phyloP scores from a whole-genome alignment of 37 sponge, comb jelly and placozoan species.

The Theonella swinhoei region DNA sequence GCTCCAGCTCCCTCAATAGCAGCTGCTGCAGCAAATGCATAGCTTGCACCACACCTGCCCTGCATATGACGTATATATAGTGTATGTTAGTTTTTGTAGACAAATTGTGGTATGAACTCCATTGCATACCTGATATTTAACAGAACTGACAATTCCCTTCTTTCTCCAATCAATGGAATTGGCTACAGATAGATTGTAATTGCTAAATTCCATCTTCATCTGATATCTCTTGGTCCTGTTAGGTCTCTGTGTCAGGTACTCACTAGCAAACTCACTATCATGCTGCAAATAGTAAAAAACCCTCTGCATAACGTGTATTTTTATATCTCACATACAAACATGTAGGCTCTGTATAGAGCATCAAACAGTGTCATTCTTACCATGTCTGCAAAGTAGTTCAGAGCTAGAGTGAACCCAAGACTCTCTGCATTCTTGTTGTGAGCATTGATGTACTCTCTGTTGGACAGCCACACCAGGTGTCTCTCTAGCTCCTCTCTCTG shows the following conservation, averaged over 20 bases:
- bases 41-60: conserved; percentile 70
- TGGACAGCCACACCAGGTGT: conserved; percentile 33
- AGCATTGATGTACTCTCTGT: conserved; percentile 48
- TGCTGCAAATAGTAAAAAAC: neutral
- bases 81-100: no score
- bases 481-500: conserved; percentile 17
- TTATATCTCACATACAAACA: no score
- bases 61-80: no score
- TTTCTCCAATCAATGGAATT: neutral
- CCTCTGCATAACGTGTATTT: no score
- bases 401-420: conserved; percentile 35
- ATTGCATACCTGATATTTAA: neutral
- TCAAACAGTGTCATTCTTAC: conserved; percentile 21
- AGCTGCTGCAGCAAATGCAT: conserved; percentile 78
- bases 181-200: neutral
- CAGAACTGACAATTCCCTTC: neutral
- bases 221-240: neutral
- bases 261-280: neutral
- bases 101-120: no score
- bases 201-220: no score
- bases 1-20: conserved; percentile 66
- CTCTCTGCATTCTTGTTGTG: conserved; percentile 56
- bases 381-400: conserved; percentile 65
- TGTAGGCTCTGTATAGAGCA: no score
- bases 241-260: neutral